Evolutionary conservation across 2,113 vertebrate genomes (phyloP).

Genomic region (Oncorhynchus mykiss): DNA sequence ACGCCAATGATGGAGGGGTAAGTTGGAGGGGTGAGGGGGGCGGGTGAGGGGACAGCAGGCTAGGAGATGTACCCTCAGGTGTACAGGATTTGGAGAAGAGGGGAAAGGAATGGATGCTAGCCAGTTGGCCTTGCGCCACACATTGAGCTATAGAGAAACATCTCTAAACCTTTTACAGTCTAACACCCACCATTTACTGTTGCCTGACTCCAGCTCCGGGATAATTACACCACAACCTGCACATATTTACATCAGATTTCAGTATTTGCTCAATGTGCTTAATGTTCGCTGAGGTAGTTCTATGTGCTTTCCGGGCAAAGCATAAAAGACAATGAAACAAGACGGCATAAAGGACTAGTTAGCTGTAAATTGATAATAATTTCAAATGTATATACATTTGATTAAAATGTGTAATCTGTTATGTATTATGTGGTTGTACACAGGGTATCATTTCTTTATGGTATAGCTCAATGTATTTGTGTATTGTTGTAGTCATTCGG

Average conservation of each 20-base stretch:
- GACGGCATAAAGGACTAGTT: background rate
- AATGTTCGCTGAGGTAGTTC: background rate
- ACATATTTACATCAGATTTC: slow-evolving; percentile 39
- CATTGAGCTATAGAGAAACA: slow-evolving; percentile 46
- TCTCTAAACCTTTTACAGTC: slow-evolving; percentile 44
- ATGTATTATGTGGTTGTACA: slow-evolving; percentile 15
- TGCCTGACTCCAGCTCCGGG: slow-evolving; percentile 40
- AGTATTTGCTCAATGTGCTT: slow-evolving; percentile 25
- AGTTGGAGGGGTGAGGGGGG: background rate
- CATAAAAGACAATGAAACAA: too few species aligned
- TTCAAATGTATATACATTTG: background rate
- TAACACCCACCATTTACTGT: slow-evolving; percentile 38
- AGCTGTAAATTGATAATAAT: too few species aligned
- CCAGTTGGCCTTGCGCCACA: slow-evolving; percentile 46
- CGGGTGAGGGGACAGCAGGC: background rate
- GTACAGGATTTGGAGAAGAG: background rate
- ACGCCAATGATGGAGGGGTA: too few species aligned
- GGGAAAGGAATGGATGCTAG: slow-evolving; percentile 8
- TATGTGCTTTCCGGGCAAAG: background rate
- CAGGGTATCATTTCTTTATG: too few species aligned
- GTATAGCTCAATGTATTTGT: background rate
- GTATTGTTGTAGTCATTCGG: slow-evolving; percentile 16
- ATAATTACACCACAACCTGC: slow-evolving; percentile 31
- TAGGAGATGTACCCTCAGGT: background rate
- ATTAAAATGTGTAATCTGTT: background rate